These are phyloP conservation scores for Suricata suricatta DNA, from an alignment of 2,113 vertebrate species.

Conservation along the genomic window DNA sequence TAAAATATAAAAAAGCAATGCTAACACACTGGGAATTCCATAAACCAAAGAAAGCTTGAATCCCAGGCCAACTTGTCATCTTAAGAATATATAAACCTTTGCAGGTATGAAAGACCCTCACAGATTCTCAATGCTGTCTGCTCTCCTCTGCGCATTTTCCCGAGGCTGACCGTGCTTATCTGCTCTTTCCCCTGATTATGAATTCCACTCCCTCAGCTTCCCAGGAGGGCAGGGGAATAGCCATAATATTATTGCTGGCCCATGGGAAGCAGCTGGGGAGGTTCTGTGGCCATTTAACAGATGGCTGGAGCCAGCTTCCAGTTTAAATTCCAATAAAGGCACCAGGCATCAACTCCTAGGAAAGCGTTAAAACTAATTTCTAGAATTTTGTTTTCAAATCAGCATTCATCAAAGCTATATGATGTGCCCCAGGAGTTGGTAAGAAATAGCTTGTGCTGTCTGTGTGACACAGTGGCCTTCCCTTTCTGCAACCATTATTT, in stretches of 20 bases:
- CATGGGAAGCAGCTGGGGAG: neutral
- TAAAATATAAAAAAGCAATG: neutral
- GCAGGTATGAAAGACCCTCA: neutral
- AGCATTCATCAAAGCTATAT: neutral
- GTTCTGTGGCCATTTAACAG: neutral
- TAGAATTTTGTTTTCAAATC: slow-evolving; percentile 38
- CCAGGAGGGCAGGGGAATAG: neutral
- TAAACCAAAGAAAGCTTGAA: neutral
- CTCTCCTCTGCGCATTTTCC: neutral
- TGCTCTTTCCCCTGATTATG: neutral
- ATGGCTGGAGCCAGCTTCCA: slow-evolving; percentile 17
- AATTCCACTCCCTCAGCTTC: neutral
- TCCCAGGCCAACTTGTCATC: neutral
- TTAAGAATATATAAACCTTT: neutral
- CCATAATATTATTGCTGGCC: neutral
- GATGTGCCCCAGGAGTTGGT: neutral
- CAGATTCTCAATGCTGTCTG: neutral
- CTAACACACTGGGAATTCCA: neutral
- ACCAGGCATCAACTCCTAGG: neutral
- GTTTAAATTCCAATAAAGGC: neutral
- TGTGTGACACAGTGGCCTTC: neutral
- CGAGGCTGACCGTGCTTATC: neutral
- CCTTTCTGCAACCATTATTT: neutral
- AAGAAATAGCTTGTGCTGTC: neutral
- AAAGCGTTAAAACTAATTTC: slow-evolving; percentile 46